Evolutionary conservation across 2,888 invertebrate genomes (phyloP).

Genomic region (Steinernema hermaphroditum): DNA sequence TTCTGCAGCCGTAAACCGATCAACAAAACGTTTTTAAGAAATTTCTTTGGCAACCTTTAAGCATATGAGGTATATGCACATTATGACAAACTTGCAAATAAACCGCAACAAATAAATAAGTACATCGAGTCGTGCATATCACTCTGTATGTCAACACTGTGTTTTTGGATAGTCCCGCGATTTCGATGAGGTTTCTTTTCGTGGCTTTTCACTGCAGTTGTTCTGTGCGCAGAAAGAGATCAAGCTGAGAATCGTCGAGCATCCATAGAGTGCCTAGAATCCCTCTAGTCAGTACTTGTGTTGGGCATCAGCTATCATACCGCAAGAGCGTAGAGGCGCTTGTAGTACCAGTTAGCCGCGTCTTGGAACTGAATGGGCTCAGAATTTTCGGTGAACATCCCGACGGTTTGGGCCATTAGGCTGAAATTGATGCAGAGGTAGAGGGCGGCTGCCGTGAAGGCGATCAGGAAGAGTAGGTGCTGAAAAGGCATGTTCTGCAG

Average conservation of each 20-base stretch:
- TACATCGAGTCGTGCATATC: too few species aligned
- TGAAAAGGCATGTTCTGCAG: neutral
- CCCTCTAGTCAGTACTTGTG: too few species aligned
- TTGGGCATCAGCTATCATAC: neutral
- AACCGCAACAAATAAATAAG: too few species aligned
- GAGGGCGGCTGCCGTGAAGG: neutral
- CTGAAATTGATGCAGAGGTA: conserved; percentile 10
- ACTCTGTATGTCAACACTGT: neutral
- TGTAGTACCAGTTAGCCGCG: neutral
- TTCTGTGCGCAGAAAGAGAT: conserved; percentile 13
- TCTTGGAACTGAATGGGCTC: neutral
- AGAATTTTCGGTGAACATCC: neutral
- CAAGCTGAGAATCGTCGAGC: neutral
- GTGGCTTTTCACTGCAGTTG: neutral
- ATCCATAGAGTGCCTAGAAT: neutral
- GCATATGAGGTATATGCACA: too few species aligned
- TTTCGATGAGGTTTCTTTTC: neutral
- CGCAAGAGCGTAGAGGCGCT: neutral
- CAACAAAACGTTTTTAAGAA: too few species aligned
- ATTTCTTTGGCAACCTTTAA: too few species aligned
- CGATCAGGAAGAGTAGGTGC: neutral
- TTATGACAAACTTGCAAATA: too few species aligned
- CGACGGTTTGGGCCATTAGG: neutral
- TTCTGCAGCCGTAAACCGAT: too few species aligned
- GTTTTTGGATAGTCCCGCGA: neutral